Percentiles rank a stretch among this genome's conserved stretches.
Conservation (phyloP, 2,888 invertebrate genomes). For the Diarsia dahlii region DNA sequence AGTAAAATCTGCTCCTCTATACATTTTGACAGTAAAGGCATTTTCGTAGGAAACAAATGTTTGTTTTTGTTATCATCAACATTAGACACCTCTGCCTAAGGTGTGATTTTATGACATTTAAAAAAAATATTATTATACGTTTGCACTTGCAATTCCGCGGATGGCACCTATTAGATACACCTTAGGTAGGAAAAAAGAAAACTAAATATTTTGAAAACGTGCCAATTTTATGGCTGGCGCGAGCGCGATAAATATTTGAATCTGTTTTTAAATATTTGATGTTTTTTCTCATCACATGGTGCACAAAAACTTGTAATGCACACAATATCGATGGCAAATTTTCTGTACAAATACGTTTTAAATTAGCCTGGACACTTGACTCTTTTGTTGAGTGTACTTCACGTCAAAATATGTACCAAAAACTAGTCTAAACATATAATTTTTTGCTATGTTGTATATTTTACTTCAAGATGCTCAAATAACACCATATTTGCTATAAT, state of each 20-base stretch:
- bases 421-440: slow-evolving; percentile 1
- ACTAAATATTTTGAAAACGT: slow-evolving; percentile 19
- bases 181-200: slow-evolving; percentile 5
- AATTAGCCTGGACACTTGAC: slow-evolving; percentile 25
- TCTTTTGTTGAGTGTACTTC: slow-evolving; percentile 27
- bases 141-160: background rate
- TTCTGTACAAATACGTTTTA: slow-evolving; percentile 23
- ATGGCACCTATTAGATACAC: background rate
- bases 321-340: slow-evolving; percentile 39
- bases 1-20: no score
- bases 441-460: slow-evolving; percentile 15
- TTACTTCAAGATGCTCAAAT: slow-evolving; percentile 3
- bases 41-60: no score
- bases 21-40: no score
- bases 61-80: no score
- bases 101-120: no score
- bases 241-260: slow-evolving; percentile 36
- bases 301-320: slow-evolving; percentile 33
- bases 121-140: background rate
- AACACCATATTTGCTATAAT: background rate
- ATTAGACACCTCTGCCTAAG: background rate
- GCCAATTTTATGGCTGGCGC: slow-evolving; percentile 12
- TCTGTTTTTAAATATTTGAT: slow-evolving; percentile 42
- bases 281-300: slow-evolving; percentile 12
- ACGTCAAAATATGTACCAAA: slow-evolving; percentile 20